Evolutionary conservation across 2,888 invertebrate genomes (phyloP), one percentile per base, ranked within the genome.

Genomic region (Drosophila demipolita): DNA sequence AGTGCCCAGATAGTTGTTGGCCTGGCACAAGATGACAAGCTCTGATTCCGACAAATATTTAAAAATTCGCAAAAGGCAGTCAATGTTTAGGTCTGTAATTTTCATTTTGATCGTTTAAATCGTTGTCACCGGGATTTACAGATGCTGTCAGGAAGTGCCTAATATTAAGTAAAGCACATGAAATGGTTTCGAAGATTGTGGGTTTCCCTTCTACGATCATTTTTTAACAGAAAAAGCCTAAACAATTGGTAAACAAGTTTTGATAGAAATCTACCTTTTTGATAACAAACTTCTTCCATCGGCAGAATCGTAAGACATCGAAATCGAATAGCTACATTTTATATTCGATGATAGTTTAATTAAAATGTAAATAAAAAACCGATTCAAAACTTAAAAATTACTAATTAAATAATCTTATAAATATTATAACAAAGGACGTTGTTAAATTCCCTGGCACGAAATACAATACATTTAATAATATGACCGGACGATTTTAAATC

Each of bases 21-120:
- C 94, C 69, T 93, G 90, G 73, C 94, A 93, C 40, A 95, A 91
- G 62, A 93, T 93, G 23, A 94, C 91, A 54, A 95, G 91, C 79
- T 95, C 95, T 55, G 87, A 84, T 48, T 94, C 93, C 74, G 93
- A 91, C 76, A 94, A 94, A 79, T 93, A 94, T 78, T 93, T 92
- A 75, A 95, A 94, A 78, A 95, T 94, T 70, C 93, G 89, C 48
- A 95, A 79, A 17, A 95, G 89, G 77, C 95, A 91, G 75, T 93
- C 92, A 32, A 89, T 60, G 80, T 92, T 91, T 36, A 93, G 83
- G 58, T 92, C 90, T 17, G 81, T 82, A 29, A 92, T 75, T 60
- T 78, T 83, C 80, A 91, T 77, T 29, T 35, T 53, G 52, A 38
- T 35, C 33, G 6, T 33, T 26, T 38, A 32, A 48, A 20, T 64